These are phyloP conservation scores for Macrosteles quadrilineatus DNA, from an alignment of 1,140 invertebrate genomes.

Conservation along the genomic window DNA sequence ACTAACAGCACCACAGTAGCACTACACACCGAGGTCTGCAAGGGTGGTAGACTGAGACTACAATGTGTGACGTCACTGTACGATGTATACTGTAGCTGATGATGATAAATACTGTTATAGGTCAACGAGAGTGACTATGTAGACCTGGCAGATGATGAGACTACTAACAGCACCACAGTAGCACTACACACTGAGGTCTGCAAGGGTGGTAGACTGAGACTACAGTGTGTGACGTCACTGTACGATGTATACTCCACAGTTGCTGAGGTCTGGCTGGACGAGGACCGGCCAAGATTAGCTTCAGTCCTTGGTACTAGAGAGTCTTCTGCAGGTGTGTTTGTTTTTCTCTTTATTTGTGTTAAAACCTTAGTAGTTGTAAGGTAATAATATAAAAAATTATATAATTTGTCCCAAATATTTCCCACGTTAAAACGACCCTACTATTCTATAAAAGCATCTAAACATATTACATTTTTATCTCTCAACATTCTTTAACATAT, in stretches of 20 bases:
- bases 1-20: not conserved
- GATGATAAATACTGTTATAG: no score
- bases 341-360: no score
- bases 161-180: not conserved
- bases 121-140: constrained; percentile 7
- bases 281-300: constrained; percentile 65
- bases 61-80: constrained; percentile 7
- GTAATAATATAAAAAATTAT: no score
- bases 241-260: constrained; percentile 15
- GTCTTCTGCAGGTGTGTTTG: not conserved
- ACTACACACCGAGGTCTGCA: not conserved
- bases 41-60: constrained; percentile 6
- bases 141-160: not conserved
- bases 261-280: constrained; percentile 38
- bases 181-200: not conserved
- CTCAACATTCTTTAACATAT: no score
- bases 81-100: constrained; percentile 11
- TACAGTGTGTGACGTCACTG: constrained; percentile 2
- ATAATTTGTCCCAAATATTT: no score
- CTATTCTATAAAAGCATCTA: no score
- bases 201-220: constrained; percentile 3
- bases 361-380: no score
- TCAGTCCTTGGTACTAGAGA: constrained; percentile 54
- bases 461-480: no score
- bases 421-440: no score